Evolutionary conservation across 2,888 invertebrate species (phyloP), one percentile per base, ranked within the genome.

Genomic region (Pachydiplax longipennis): DNA sequence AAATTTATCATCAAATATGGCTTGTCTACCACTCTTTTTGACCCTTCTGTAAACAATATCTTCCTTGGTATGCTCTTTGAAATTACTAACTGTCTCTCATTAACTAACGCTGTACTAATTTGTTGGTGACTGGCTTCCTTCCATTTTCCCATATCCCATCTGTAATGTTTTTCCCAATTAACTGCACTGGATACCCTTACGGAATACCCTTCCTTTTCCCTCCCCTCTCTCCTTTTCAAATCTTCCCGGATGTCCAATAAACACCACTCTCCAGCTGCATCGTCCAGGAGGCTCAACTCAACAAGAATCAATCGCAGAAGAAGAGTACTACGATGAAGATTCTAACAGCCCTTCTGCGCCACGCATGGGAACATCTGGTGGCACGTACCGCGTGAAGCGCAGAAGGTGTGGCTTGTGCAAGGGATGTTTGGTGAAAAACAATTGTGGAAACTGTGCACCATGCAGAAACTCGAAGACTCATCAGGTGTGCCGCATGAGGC

Each of bases 381-480:
- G 90, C 35, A 90, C 25, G n/a, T 90, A 58, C 35, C 80, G 80
- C 31, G 80, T 80, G 40, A 91, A 91, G 44, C 91, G 91, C 37
- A 82, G 81, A 82, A 82, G 91, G 40, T 91, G 91, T 91, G 91
- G 91, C 91, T 35, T 83, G 65, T 91, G 91, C 83, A 83, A 91
- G 61, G 91, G 91, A n/a, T 91, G 91, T 91, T 40, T 81, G 73
- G 91, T 91, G 80, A 91, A 82, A 91, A 58, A 91, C 81, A 91
- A 91, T 81, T 91, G 91, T 40, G 91, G 91, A 31, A 81, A 44
- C 53, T 91, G 91, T 82, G 91, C 91, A 6, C 91, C 91, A 2
- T 91, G 91, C 83, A 37, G 83, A 35, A 91, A 91, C 44, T 81
- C 83, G 35, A 80, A 81, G 53, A 91, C 91, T 18, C 91, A 91